Evolutionary conservation across 2,888 invertebrate species (phyloP).

Genomic region (Drosophila suboccidentalis): DNA sequence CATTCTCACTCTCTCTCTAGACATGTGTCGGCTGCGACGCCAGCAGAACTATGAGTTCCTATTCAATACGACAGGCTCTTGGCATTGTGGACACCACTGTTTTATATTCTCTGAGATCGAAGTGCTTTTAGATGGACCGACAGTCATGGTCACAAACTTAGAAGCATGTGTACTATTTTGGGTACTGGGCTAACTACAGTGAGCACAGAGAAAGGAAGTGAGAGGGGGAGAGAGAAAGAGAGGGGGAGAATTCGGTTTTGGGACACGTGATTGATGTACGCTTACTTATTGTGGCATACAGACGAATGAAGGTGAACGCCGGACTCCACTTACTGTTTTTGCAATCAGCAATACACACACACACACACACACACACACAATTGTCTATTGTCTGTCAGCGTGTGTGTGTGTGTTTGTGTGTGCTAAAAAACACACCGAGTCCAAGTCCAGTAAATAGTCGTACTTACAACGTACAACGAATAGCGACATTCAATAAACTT

Average conservation of each 20-base stretch:
- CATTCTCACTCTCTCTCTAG: too few relatives aligned
- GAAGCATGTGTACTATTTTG: not conserved
- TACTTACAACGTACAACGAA: slow-evolving; percentile 18
- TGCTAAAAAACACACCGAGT: slow-evolving; percentile 16
- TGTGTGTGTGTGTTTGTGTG: slow-evolving; percentile 11
- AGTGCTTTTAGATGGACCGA: not conserved
- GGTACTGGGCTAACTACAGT: not conserved
- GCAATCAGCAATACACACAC: slow-evolving; percentile 36
- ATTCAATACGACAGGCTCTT: too few relatives aligned
- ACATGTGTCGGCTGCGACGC: too few relatives aligned
- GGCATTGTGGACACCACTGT: too few relatives aligned
- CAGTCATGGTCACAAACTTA: not conserved
- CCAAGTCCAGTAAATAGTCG: slow-evolving; percentile 29
- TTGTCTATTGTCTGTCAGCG: slow-evolving; percentile 10
- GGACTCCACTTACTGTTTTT: slow-evolving; percentile 20
- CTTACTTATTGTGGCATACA: slow-evolving; percentile 52
- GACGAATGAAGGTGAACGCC: not conserved
- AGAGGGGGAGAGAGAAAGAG: not conserved
- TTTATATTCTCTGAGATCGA: too few relatives aligned
- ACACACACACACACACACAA: slow-evolving; percentile 17
- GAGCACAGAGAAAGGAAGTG: not conserved
- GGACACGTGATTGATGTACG: slow-evolving; percentile 72
- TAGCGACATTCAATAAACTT: slow-evolving; percentile 31
- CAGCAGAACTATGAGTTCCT: too few relatives aligned
- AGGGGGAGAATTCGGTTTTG: slow-evolving; percentile 24